Percentiles rank a stretch among this genome's conserved stretches.
Conservation (phyloP, 1,140 invertebrate species). For the Druon quercuslanigerum region DNA sequence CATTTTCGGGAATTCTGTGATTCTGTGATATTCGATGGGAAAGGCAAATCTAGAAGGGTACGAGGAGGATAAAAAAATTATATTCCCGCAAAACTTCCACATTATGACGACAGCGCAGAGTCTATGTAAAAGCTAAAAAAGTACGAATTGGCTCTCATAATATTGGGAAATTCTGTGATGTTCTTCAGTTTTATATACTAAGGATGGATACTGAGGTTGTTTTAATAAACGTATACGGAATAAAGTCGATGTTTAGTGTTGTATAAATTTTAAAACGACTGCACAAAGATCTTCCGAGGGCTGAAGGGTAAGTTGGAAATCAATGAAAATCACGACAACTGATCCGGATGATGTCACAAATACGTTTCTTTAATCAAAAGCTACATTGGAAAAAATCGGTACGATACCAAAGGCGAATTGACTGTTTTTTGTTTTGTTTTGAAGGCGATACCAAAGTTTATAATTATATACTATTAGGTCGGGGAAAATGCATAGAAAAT, state of each 20-base stretch:
- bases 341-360: slow-evolving; percentile 50
- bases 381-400: slow-evolving; percentile 47
- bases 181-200: slow-evolving; percentile 72
- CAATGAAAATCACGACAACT: slow-evolving; percentile 45
- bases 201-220: slow-evolving; percentile 48
- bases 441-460: slow-evolving; percentile 61
- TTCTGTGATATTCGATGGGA: slow-evolving; percentile 71
- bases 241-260: slow-evolving; percentile 68
- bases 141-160: slow-evolving; percentile 56
- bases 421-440: slow-evolving; percentile 56
- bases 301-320: slow-evolving; percentile 15
- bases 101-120: slow-evolving; percentile 47
- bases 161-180: slow-evolving; percentile 75
- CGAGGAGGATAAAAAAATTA: slow-evolving; percentile 33
- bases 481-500: slow-evolving; percentile 27
- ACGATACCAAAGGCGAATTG: slow-evolving; percentile 63
- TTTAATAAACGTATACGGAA: slow-evolving; percentile 65
- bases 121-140: slow-evolving; percentile 40
- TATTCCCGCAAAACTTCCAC: slow-evolving; percentile 43
- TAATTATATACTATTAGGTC: slow-evolving; percentile 34
- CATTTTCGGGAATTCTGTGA: slow-evolving; percentile 72
- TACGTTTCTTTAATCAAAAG: slow-evolving; percentile 31
- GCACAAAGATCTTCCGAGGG: slow-evolving; percentile 47
- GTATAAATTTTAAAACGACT: slow-evolving; percentile 58
- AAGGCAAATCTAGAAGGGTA: slow-evolving; percentile 37